Conservation (phyloP, 2,888 invertebrate species). For the Pogonocherus hispidulus region DNA sequence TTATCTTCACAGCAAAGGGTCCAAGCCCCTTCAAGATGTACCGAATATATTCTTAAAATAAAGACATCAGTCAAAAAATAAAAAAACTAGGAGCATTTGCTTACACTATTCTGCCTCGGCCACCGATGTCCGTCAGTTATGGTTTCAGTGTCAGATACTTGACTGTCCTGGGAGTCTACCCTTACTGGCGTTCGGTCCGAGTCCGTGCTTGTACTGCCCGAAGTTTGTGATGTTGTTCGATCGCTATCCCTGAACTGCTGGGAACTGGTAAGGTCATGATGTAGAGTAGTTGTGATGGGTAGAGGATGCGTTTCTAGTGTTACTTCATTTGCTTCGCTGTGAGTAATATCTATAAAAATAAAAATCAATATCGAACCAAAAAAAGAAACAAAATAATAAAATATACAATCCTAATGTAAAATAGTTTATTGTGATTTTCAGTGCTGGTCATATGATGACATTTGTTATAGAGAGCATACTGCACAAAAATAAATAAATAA, state of each 20-base stretch:
- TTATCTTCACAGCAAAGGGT: too few relatives aligned
- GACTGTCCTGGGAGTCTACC: slow-evolving; percentile 87
- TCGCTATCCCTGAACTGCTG: slow-evolving; percentile 80
- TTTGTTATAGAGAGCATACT: too few relatives aligned
- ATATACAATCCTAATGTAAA: too few relatives aligned
- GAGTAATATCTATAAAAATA: slow-evolving; percentile 62
- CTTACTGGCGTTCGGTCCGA: slow-evolving; percentile 86
- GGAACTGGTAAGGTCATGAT: slow-evolving; percentile 37
- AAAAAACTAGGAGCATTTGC: slow-evolving; percentile 64
- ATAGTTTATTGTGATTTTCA: too few relatives aligned
- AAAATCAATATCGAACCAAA: too few relatives aligned
- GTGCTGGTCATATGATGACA: too few relatives aligned
- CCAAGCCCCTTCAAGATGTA: too few relatives aligned
- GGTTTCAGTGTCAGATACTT: slow-evolving; percentile 77
- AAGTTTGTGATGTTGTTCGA: slow-evolving; percentile 78
- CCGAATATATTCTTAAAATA: too few relatives aligned
- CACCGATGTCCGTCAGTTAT: slow-evolving; percentile 72
- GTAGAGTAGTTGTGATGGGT: slow-evolving; percentile 55
- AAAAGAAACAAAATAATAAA: too few relatives aligned
- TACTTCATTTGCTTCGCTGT: slow-evolving; percentile 68
- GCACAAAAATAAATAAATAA: too few relatives aligned
- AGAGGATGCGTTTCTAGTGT: slow-evolving; percentile 71
- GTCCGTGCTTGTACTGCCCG: slow-evolving; percentile 82
- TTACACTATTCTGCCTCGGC: slow-evolving; percentile 87
- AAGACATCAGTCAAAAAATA: too few relatives aligned